These are phyloP conservation scores for Spinus olivaceus DNA, from an alignment of 2,797 vertebrate genomes.

Conservation along the genomic window DNA sequence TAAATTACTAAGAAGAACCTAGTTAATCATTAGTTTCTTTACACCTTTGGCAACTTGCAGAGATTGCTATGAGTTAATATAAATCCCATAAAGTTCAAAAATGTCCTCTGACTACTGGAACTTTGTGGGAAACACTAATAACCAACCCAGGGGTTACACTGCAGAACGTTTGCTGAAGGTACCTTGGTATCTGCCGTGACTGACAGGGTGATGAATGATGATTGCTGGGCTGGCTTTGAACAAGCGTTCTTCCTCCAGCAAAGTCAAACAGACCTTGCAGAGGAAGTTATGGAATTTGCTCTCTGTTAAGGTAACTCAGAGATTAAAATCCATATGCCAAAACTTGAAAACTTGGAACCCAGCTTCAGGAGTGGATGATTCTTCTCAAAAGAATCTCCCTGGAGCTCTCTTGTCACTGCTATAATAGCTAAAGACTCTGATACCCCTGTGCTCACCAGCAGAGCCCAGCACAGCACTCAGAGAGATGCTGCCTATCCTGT, in stretches of 20 bases:
- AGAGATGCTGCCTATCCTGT: background rate
- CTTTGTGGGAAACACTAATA: constrained; percentile 43
- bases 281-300: background rate
- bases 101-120: background rate
- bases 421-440: background rate
- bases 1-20: constrained; percentile 34
- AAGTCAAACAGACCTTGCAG: constrained; percentile 50
- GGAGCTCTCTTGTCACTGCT: background rate
- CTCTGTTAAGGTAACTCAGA: background rate
- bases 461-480: background rate
- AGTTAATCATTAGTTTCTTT: constrained; percentile 52
- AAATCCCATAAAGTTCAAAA: constrained; percentile 43
- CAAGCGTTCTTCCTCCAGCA: background rate
- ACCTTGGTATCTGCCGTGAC: background rate
- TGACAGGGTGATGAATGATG: constrained; percentile 45
- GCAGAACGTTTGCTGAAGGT: background rate
- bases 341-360: background rate
- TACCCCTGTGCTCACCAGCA: background rate
- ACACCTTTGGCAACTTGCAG: constrained; percentile 30
- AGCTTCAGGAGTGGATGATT: background rate
- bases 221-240: constrained; percentile 30
- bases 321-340: background rate
- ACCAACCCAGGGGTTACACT: background rate
- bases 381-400: background rate
- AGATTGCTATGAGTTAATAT: constrained; percentile 53